phyloP scores from a whole-genome alignment of 2,888 invertebrate species.

The Malthinus seriepunctatus region DNA sequence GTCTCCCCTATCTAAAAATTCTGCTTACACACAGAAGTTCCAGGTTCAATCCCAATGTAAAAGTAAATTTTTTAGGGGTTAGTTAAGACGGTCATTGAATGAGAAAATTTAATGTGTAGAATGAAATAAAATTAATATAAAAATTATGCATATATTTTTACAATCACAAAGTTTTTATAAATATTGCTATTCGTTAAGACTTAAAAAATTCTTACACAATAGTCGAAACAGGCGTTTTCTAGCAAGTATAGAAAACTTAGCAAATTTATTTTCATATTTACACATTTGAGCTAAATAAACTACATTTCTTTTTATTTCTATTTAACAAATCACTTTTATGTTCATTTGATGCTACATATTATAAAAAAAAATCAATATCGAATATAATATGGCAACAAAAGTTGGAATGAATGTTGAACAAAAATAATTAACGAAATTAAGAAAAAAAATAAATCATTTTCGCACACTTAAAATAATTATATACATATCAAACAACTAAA shows the following conservation, averaged over 20 bases:
- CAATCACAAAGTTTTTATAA: constrained; percentile 56
- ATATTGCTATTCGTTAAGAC: constrained; percentile 56
- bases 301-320: constrained; percentile 18
- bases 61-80: too few relatives aligned
- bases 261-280: constrained; percentile 52
- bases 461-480: constrained; percentile 12
- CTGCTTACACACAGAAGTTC: too few relatives aligned
- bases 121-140: not conserved
- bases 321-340: constrained; percentile 27
- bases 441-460: constrained; percentile 24
- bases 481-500: constrained; percentile 31
- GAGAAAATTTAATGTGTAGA: too few relatives aligned
- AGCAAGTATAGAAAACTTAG: constrained; percentile 52
- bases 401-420: constrained; percentile 22
- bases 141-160: constrained; percentile 44
- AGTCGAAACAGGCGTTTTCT: constrained; percentile 52
- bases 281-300: constrained; percentile 51
- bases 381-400: constrained; percentile 11
- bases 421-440: constrained; percentile 4
- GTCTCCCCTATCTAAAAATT: too few relatives aligned
- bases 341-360: constrained; percentile 16
- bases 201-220: constrained; percentile 54
- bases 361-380: constrained; percentile 9
- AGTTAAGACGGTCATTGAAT: too few relatives aligned
- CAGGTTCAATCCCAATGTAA: too few relatives aligned